Evolutionary conservation across 2,113 vertebrate genomes (phyloP).

Genomic region (Empidonax alnorum): DNA sequence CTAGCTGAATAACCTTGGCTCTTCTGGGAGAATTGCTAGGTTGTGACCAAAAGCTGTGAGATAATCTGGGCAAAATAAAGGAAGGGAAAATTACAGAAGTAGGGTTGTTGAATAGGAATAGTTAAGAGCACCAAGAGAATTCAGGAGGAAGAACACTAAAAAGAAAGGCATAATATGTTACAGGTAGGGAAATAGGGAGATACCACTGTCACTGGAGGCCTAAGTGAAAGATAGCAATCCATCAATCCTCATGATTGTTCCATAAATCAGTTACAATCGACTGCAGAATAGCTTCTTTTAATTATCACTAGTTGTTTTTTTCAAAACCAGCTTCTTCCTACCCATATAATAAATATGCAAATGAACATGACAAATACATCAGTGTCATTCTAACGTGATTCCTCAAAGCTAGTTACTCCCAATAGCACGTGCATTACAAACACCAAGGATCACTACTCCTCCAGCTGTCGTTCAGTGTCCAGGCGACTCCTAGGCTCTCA

Average conservation of each 20-base stretch:
- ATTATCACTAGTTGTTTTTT: background rate
- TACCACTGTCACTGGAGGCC: background rate
- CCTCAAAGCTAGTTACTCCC: background rate
- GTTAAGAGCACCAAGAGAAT: background rate
- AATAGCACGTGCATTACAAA: background rate
- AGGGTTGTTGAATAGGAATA: background rate
- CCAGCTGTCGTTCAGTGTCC: background rate
- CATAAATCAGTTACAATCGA: background rate
- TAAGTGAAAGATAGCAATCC: background rate
- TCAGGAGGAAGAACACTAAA: background rate
- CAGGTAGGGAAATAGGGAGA: background rate
- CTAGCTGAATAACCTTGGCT: background rate
- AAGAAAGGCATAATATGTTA: background rate
- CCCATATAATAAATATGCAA: constrained; percentile 12
- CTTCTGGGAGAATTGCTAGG: background rate
- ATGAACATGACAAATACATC: background rate
- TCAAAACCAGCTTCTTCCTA: constrained; percentile 1
- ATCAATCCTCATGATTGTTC: background rate
- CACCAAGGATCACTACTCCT: background rate
- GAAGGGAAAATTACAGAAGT: background rate
- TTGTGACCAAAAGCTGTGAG: background rate
- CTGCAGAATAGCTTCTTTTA: background rate
- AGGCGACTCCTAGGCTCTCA: background rate
- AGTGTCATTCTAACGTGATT: background rate
- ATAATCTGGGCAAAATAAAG: background rate